Evolutionary conservation across 1,140 invertebrate genomes (phyloP).

Genomic region (Trypoxylus dichotomus): DNA sequence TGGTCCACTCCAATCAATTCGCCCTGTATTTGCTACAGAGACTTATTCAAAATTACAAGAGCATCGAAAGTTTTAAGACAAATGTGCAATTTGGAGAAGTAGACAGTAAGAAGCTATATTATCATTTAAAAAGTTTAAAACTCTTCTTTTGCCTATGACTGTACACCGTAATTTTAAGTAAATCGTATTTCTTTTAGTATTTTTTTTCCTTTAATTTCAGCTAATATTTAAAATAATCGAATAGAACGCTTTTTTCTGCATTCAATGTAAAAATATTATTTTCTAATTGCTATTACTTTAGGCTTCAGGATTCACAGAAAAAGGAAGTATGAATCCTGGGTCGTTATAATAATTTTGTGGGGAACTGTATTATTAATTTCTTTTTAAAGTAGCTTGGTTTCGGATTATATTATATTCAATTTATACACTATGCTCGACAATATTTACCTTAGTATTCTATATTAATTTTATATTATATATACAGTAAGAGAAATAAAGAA

Average conservation of each 20-base stretch:
- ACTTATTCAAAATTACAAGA: slow-evolving; percentile 4
- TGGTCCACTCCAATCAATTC: background rate
- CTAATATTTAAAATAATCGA: too few species aligned
- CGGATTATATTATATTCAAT: background rate
- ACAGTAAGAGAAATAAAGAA: slow-evolving; percentile 5
- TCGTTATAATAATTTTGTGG: background rate
- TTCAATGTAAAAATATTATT: too few species aligned
- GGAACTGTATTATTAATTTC: background rate
- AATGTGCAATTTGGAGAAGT: background rate
- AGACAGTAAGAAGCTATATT: background rate
- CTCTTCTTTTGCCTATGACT: too few species aligned
- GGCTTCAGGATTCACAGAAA: too few species aligned
- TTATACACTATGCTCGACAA: background rate
- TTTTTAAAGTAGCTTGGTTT: background rate
- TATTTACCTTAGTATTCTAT: slow-evolving; percentile 1
- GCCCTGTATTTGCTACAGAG: background rate
- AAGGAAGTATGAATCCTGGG: too few species aligned
- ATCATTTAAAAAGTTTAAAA: too few species aligned
- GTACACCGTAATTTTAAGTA: too few species aligned
- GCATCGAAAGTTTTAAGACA: background rate
- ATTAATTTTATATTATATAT: background rate
- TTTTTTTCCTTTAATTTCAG: too few species aligned
- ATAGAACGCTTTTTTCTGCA: too few species aligned
- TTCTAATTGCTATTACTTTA: too few species aligned
- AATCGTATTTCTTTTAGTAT: too few species aligned